Conservation (phyloP, 2,888 invertebrate genomes). For the Trilocha varians region DNA sequence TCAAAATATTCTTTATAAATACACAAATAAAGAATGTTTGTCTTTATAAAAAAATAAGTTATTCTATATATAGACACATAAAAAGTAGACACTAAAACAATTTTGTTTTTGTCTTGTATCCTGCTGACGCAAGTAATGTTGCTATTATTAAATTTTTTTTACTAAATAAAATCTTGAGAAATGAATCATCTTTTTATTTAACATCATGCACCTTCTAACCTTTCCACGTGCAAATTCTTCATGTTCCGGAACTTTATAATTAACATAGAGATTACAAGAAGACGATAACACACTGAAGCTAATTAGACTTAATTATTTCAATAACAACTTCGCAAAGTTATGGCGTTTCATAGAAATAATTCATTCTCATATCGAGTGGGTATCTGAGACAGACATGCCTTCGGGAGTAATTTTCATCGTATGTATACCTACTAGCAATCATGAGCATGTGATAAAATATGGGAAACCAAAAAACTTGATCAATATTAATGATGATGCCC, state of each 20-base stretch:
- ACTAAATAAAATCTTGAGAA: too few relatives aligned
- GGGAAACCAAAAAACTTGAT: slow-evolving; percentile 55
- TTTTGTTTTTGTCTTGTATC: too few relatives aligned
- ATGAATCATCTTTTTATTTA: too few relatives aligned
- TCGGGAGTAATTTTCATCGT: slow-evolving; percentile 79
- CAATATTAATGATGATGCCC: slow-evolving; percentile 24
- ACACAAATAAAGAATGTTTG: too few relatives aligned
- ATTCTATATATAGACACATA: too few relatives aligned
- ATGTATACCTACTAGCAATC: slow-evolving; percentile 79
- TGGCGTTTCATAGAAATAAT: slow-evolving; percentile 19
- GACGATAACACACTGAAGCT: slow-evolving; percentile 1
- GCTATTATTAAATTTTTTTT: too few relatives aligned
- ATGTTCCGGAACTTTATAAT: slow-evolving; percentile 7
- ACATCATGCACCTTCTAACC: neutral
- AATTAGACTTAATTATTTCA: slow-evolving; percentile 18
- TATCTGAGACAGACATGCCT: slow-evolving; percentile 46
- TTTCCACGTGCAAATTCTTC: neutral
- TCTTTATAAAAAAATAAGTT: too few relatives aligned
- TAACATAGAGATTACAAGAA: slow-evolving; percentile 14
- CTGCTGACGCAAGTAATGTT: too few relatives aligned
- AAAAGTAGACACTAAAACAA: too few relatives aligned
- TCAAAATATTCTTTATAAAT: too few relatives aligned
- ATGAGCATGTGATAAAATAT: slow-evolving; percentile 74
- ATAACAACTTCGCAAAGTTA: slow-evolving; percentile 29
- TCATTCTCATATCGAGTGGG: slow-evolving; percentile 5